Percentiles rank a stretch among this genome's conserved stretches.
phyloP scores from a whole-genome alignment of 1,140 invertebrate species.

The Anastatus disparis region DNA sequence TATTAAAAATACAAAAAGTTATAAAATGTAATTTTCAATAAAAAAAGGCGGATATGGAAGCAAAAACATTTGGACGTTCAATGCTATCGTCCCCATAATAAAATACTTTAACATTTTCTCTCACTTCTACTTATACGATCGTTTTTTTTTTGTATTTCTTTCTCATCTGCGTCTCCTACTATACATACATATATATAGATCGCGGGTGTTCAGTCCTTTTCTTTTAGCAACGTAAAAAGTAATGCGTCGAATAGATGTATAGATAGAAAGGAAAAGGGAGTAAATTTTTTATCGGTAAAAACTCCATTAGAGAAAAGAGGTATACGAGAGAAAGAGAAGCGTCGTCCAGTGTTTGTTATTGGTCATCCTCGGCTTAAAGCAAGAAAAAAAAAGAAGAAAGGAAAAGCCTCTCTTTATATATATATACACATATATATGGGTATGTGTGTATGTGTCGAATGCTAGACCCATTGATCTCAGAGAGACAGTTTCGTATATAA shows the following conservation, averaged over 20 bases:
- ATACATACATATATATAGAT: background rate
- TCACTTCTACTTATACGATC: background rate
- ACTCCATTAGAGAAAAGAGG: slow-evolving; percentile 67
- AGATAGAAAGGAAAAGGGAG: no score
- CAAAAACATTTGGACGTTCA: slow-evolving; percentile 13
- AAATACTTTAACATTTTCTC: slow-evolving; percentile 36
- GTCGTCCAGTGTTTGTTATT: slow-evolving; percentile 63
- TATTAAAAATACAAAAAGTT: slow-evolving; percentile 34
- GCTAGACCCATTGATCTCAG: slow-evolving; percentile 61
- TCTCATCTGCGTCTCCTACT: slow-evolving; percentile 10
- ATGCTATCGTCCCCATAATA: slow-evolving; percentile 18
- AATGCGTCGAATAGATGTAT: no score
- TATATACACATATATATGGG: no score
- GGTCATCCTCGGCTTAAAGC: slow-evolving; percentile 63
- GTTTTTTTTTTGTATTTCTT: background rate
- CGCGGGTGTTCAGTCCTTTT: no score
- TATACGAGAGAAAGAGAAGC: no score
- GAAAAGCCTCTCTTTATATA: slow-evolving; percentile 38
- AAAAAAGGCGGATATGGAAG: no score
- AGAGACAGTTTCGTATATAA: slow-evolving; percentile 54
- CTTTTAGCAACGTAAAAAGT: no score
- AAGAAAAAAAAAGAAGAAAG: slow-evolving; percentile 42
- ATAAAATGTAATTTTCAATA: slow-evolving; percentile 28
- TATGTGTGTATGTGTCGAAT: slow-evolving; percentile 52
- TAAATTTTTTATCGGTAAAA: slow-evolving; percentile 68